A percentile compares a stretch with the other conserved stretches of the same genome.
Evolutionary conservation across 2,113 vertebrate genomes (phyloP).

Genomic region (Gobius niger): DNA sequence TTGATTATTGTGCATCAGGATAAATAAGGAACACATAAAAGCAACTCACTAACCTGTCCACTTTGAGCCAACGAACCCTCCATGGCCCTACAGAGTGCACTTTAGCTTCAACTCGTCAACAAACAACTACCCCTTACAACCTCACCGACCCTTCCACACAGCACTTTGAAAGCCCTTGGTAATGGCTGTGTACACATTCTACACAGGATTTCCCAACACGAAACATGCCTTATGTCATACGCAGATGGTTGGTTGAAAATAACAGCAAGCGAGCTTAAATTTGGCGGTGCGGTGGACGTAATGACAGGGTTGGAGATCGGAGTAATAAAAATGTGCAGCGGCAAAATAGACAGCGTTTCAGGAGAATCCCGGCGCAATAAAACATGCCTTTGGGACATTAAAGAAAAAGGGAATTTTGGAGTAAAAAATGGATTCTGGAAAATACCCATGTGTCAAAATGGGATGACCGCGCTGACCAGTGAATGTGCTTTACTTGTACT

Average conservation of each 20-base stretch:
- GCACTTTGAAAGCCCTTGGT: constrained; percentile 12
- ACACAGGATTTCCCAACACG: background rate
- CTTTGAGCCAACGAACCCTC: constrained; percentile 34
- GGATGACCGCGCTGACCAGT: constrained; percentile 4
- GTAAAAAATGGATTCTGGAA: constrained; percentile 25
- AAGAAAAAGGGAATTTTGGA: constrained; percentile 17
- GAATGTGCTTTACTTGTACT: background rate
- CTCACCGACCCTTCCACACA: constrained; percentile 25
- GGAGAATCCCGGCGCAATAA: constrained; percentile 38
- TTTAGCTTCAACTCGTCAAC: constrained; percentile 56
- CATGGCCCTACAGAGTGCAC: constrained; percentile 60
- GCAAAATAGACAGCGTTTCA: constrained; percentile 20
- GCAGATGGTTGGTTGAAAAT: constrained; percentile 7
- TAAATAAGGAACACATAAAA: no score
- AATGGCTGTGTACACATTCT: constrained; percentile 19
- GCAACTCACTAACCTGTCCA: constrained; percentile 17
- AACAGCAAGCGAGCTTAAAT: constrained; percentile 19
- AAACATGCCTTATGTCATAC: constrained; percentile 25
- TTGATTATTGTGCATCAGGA: no score
- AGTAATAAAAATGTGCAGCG: constrained; percentile 26
- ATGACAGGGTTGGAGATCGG: constrained; percentile 34
- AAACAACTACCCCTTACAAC: constrained; percentile 60
- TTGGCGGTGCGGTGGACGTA: constrained; percentile 4
- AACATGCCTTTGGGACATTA: constrained; percentile 15
- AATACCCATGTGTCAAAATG: constrained; percentile 12